Evolutionary conservation across 2,888 invertebrate genomes (phyloP).

Genomic region (Drosophila tanythrix): DNA sequence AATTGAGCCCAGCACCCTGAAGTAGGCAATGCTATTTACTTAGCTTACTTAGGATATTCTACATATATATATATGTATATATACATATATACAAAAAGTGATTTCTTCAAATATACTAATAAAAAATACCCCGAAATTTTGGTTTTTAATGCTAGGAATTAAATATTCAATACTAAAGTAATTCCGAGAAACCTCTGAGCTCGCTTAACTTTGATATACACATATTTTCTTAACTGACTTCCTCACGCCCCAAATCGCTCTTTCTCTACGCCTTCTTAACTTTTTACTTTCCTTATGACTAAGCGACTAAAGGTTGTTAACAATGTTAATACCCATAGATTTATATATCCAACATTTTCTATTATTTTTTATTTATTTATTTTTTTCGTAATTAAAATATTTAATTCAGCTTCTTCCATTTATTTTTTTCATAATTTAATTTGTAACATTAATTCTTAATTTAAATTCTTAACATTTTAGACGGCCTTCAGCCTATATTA

Average conservation of each 20-base stretch:
- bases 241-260: not conserved
- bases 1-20: not conserved
- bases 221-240: not conserved
- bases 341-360: not conserved
- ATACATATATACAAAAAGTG: too few relatives aligned
- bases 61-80: too few relatives aligned
- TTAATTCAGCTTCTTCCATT: not conserved
- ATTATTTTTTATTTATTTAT: accelerated
- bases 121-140: not conserved
- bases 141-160: not conserved
- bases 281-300: not conserved
- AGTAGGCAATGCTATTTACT: not conserved
- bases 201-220: not conserved
- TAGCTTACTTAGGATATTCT: not conserved
- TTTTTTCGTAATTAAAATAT: not conserved
- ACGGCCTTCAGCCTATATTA: not conserved
- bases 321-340: not conserved
- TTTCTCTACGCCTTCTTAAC: not conserved
- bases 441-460: not conserved
- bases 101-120: too few relatives aligned
- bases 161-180: not conserved
- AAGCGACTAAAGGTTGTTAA: too few relatives aligned
- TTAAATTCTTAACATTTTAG: not conserved
- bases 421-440: not conserved
- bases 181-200: not conserved